Conservation (phyloP, 2,888 invertebrate genomes). For the Idaea dimidiata region DNA sequence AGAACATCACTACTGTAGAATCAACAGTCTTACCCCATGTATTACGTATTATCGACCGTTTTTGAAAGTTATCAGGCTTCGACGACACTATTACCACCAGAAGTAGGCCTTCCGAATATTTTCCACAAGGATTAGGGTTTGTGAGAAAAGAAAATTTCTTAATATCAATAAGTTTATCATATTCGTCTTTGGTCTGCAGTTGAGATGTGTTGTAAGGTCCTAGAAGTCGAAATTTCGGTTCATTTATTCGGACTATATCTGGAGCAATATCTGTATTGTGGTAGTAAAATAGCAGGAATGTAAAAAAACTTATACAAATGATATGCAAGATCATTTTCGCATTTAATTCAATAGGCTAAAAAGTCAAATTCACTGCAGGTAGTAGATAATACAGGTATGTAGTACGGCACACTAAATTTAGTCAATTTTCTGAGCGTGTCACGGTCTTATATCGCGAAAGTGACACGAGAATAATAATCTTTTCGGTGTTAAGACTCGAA, state of each 20-base stretch:
- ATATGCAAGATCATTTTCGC: not conserved
- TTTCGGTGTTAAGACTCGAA: no score
- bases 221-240: conserved; percentile 49
- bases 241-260: conserved; percentile 30
- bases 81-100: conserved; percentile 85
- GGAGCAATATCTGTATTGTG: not conserved
- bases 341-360: not conserved
- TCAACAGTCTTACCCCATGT: conserved; percentile 85
- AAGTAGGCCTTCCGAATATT: conserved; percentile 63
- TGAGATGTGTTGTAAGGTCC: conserved; percentile 44
- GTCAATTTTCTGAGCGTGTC: no score
- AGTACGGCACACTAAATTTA: not conserved
- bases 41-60: conserved; percentile 84
- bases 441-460: no score
- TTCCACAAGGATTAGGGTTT: conserved; percentile 79
- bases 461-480: no score
- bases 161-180: conserved; percentile 76
- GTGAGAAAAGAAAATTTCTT: conserved; percentile 82
- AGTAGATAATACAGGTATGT: not conserved
- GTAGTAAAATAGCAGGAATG: no score
- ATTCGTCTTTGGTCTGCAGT: conserved; percentile 39
- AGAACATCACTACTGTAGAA: conserved; percentile 82
- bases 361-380: not conserved
- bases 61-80: conserved; percentile 83
- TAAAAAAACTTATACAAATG: not conserved